phyloP scores from a whole-genome alignment of 2,888 invertebrate species.

The Ophonus ardosiacus region DNA sequence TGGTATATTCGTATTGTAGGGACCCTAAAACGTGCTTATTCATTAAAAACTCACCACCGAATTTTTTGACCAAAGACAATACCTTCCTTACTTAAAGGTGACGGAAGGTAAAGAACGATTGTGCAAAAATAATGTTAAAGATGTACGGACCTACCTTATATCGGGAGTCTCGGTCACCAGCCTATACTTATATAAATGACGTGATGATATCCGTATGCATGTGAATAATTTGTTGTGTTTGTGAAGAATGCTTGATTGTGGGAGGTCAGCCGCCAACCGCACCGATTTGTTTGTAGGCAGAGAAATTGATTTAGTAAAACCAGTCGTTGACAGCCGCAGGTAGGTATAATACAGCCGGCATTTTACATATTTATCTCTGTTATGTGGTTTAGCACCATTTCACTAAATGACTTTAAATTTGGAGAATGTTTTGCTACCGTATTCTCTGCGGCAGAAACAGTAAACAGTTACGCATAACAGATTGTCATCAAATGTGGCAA shows the following conservation, averaged over 20 bases:
- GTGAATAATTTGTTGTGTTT: conserved; percentile 1
- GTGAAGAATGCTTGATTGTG: background rate
- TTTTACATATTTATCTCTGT: conserved; percentile 42
- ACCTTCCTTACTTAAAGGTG: too few relatives aligned
- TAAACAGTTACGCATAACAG: conserved; percentile 34
- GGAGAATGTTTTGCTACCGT: conserved; percentile 42
- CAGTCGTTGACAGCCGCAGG: conserved; percentile 48
- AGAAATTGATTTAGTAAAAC: conserved; percentile 23
- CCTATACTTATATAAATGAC: background rate
- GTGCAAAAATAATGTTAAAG: too few relatives aligned
- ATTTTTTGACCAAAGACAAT: too few relatives aligned
- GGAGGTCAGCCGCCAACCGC: background rate
- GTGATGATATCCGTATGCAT: background rate
- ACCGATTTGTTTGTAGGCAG: background rate
- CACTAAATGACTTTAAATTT: conserved; percentile 33
- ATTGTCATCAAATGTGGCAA: background rate
- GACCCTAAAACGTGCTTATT: too few relatives aligned
- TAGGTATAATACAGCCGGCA: background rate
- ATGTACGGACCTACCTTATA: too few relatives aligned
- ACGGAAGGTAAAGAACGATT: too few relatives aligned
- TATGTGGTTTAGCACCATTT: conserved; percentile 42
- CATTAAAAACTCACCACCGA: too few relatives aligned
- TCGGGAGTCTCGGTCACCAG: too few relatives aligned
- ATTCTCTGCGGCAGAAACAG: conserved; percentile 38
- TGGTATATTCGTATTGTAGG: too few relatives aligned